Percentiles rank a stretch among this genome's conserved stretches.
Evolutionary conservation across 2,113 vertebrate species (phyloP).

Genomic region (Nanorana parkeri): DNA sequence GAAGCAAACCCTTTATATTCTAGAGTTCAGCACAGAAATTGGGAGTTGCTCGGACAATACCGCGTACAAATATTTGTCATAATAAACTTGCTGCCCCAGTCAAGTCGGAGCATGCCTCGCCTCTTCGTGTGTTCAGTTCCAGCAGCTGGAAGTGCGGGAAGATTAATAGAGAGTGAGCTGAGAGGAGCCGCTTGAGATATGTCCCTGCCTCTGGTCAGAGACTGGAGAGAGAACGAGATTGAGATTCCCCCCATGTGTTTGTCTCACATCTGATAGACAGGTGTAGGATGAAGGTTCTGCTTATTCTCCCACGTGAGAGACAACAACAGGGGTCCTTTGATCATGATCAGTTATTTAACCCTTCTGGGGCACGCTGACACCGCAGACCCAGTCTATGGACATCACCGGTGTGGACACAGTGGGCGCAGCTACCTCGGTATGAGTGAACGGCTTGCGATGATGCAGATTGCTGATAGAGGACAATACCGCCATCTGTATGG

Average conservation of each 20-base stretch:
- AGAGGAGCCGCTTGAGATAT: neutral
- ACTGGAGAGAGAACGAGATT: neutral
- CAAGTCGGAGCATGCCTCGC: conserved; percentile 11
- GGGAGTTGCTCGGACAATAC: neutral
- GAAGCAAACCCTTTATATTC: too few relatives aligned
- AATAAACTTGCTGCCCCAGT: neutral
- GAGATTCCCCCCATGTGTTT: conserved; percentile 2
- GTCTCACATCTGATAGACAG: conserved; percentile 45
- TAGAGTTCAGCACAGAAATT: neutral
- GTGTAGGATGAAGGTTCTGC: conserved; percentile 35
- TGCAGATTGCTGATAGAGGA: neutral
- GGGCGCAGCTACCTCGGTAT: too few relatives aligned
- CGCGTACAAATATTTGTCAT: neutral
- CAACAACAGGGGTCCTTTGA: conserved; percentile 25
- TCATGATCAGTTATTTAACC: conserved; percentile 17
- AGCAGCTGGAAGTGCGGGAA: conserved; percentile 12
- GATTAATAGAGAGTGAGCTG: conserved; percentile 4
- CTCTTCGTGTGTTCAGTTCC: neutral
- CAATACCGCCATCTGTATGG: conserved; percentile 58
- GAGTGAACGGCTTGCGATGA: neutral
- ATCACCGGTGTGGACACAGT: too few relatives aligned
- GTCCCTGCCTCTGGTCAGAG: conserved; percentile 15
- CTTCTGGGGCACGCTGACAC: neutral
- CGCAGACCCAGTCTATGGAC: too few relatives aligned
- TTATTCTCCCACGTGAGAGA: conserved; percentile 20